Evolutionary conservation across 2,113 vertebrate genomes (phyloP).

Genomic region (Grallaria varia): DNA sequence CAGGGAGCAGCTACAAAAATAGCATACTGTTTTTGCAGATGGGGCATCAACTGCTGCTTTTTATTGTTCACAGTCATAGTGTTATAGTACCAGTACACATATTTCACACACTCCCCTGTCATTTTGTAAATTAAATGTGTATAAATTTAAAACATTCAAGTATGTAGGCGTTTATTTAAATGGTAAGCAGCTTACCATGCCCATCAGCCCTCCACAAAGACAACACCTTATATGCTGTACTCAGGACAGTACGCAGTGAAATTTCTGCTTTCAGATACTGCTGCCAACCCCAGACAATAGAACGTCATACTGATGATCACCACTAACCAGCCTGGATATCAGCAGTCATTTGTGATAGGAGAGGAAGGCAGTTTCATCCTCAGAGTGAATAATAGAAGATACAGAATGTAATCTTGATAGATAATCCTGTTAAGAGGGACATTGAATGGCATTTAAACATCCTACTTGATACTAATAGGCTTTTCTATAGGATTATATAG

Average conservation of each 20-base stretch:
- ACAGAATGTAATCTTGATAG: conserved; percentile 40
- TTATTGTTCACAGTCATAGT: background rate
- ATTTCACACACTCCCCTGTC: background rate
- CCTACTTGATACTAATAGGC: background rate
- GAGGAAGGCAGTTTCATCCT: background rate
- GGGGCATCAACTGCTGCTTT: background rate
- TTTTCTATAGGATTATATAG: conserved; percentile 19
- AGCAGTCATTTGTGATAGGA: background rate
- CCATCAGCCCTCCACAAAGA: background rate
- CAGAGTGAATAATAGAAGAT: conserved; percentile 9
- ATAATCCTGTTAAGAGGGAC: conserved; percentile 48
- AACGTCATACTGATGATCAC: background rate
- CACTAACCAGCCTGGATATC: background rate
- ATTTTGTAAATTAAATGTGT: background rate
- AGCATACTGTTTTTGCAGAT: background rate
- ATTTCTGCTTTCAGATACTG: conserved; percentile 17
- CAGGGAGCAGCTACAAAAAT: background rate
- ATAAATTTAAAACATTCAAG: background rate
- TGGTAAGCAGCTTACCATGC: background rate
- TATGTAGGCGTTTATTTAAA: background rate
- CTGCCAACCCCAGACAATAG: background rate
- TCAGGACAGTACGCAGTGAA: background rate
- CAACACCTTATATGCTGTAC: background rate
- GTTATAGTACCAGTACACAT: background rate
- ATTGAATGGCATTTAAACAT: conserved; percentile 18